Evolutionary conservation across 2,888 invertebrate species (phyloP), one percentile per base, ranked within the genome.

Genomic region (Chironomus riparius): DNA sequence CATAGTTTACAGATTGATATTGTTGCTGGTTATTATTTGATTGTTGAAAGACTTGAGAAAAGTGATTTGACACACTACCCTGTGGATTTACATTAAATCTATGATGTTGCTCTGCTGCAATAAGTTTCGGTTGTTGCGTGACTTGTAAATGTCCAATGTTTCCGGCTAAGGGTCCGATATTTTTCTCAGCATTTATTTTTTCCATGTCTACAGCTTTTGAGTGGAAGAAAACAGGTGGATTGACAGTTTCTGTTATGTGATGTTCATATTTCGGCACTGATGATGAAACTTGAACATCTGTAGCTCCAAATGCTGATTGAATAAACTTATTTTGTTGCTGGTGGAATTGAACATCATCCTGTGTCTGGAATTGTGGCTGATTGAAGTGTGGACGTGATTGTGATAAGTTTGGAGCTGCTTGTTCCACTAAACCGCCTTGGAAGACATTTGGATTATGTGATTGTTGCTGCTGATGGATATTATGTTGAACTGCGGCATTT

Each of bases 191-290:
- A 21, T 77, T 77, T n/a, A 77, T 69, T 70, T 28, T 21, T 28
- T 73, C 76, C 68, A 74, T 68, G 69, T 69, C 62, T 21, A 74
- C 48, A 28, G 79, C 78, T 71, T 76, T 77, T 21, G 78, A 79
- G 69, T 79, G 79, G 47, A 78, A 47, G 12, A 71, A 69, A 21
- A 78, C 76, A 24, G 78, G 78, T 69, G 77, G 76, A 69, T 78
- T 77, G 3, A 83, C 84, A 79, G 85, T 84, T n/a, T 88, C 86
- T 13, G 90, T 88, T 78, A 90, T 87, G 79, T 93, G 93, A 79
- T 93, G 92, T 83, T 94, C 93, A 78, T 88, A 89, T 84, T 91
- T 92, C 5, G 93, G 90, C 77, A 93, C 88, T 18, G 93, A 89
- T 76, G 90, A 89, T 21, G 92, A 87, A 61, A 93, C 85, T 83